phyloP scores from a whole-genome alignment of 64 coral and sea anemone species.

The Pocillopora damicornis region DNA sequence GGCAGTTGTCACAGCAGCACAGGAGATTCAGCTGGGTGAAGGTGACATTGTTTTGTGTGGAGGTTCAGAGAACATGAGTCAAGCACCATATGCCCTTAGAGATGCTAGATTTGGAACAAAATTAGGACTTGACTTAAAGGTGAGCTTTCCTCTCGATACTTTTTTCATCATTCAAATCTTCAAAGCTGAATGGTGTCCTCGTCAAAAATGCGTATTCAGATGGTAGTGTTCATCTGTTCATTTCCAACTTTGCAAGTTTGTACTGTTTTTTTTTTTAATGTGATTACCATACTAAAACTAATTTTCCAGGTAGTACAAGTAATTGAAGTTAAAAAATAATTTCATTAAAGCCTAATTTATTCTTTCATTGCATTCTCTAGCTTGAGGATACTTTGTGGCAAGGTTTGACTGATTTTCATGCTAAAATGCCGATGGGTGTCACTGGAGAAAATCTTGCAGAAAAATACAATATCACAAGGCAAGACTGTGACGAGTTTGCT shows the following conservation, averaged over 20 bases:
- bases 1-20: conserved; percentile 80
- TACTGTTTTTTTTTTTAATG: too few relatives aligned
- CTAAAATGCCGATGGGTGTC: conserved; percentile 86
- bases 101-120: conserved; percentile 92
- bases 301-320: too few relatives aligned
- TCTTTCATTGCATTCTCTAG: conserved; percentile 26
- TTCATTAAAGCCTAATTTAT: neutral
- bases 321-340: neutral
- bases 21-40: conserved; percentile 95
- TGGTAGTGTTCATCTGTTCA: too few relatives aligned
- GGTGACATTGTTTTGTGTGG: conserved; percentile 89
- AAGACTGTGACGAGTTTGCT: conserved; percentile 93
- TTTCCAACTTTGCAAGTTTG: too few relatives aligned
- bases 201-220: neutral
- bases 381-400: conserved; percentile 94
- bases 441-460: conserved; percentile 98
- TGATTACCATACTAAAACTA: too few relatives aligned
- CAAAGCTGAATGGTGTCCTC: too few relatives aligned
- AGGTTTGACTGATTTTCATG: conserved; percentile 83
- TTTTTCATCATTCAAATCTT: neutral
- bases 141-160: neutral
- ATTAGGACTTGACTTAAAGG: conserved; percentile 88
- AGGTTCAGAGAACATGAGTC: conserved; percentile 93
- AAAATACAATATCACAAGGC: conserved; percentile 83
- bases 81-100: conserved; percentile 93